Evolutionary conservation across 2,888 invertebrate species (phyloP), one percentile per base, ranked within the genome.

Genomic region (Crioceris asparagi): DNA sequence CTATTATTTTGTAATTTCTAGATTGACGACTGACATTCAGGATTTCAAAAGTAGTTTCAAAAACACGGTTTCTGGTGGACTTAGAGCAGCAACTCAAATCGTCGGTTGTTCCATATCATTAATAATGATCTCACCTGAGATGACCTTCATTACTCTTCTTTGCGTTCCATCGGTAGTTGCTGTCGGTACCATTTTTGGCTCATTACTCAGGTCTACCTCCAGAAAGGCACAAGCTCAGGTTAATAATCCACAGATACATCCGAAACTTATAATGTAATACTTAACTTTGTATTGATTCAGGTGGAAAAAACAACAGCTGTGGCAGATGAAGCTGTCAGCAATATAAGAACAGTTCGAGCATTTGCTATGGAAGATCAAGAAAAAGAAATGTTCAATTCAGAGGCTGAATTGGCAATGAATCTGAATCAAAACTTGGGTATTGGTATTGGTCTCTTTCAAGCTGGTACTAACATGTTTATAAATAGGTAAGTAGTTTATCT

Each of bases 41-140:
- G 94, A 96, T 57, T 96, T 97, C 61, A 97, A 97, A 66, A 91
- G 93, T 52, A 84, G 88, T 1, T 96, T 97, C 59, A 97, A 97
- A 61, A 79, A 85, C 55, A 84, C 85, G 16, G 79, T 97, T 30
- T 87, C 94, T 1, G 93, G 93, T 54, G 96, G 96, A 1, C 63
- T 97, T 18, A 70, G 91, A 39, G 88, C 91, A 31, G 63, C 74
- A 3, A 83, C 93, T 0, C 94, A 94, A 73, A 83, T 92, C 43
- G 56, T 72, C 2, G 87, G 87, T 0, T 85, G 84, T 45, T 71
- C 82, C 1, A 69, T 79, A 12, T 83, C 88, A 11, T 63, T 97
- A 33, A 76, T 88, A 45, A 66, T 86, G 26, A 85, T 97, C 56
- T 94, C 94, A 0, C 91, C 93, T 0, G 82, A 87, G 52, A 75